These are phyloP conservation scores for Lophius piscatorius DNA, from an alignment of 2,113 vertebrate genomes.

Conservation along the genomic window DNA sequence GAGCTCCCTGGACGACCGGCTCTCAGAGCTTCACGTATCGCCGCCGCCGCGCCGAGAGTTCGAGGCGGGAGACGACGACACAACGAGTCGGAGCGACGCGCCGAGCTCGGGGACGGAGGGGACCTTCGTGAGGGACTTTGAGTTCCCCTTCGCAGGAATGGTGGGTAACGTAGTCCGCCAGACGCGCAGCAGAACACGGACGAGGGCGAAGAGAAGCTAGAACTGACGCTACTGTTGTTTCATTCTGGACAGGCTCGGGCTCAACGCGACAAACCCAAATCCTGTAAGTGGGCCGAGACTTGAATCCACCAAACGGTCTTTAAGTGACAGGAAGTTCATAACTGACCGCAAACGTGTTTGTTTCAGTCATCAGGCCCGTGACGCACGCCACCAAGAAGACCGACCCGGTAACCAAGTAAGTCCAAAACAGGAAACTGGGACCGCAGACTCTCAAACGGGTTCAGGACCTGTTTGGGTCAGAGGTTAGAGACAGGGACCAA, in stretches of 20 bases:
- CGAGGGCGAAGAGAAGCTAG: neutral
- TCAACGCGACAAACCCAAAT: conserved; percentile 74
- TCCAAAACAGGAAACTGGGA: neutral
- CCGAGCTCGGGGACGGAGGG: conserved; percentile 34
- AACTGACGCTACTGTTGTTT: neutral
- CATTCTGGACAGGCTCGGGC: conserved; percentile 53
- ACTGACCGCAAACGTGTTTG: neutral
- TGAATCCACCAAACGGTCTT: neutral
- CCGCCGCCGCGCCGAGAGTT: conserved; percentile 20
- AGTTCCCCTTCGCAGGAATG: conserved; percentile 62
- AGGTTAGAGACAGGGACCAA: too few relatives aligned
- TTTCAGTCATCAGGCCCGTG: conserved; percentile 80
- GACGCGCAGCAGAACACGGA: neutral
- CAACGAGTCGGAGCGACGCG: conserved; percentile 17
- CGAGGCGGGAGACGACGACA: conserved; percentile 49
- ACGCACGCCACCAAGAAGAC: conserved; percentile 76
- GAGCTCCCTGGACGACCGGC: conserved; percentile 66
- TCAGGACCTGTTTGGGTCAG: too few relatives aligned
- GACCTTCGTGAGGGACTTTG: conserved; percentile 53
- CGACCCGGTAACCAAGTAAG: conserved; percentile 82
- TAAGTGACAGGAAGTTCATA: too few relatives aligned
- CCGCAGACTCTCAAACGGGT: too few relatives aligned
- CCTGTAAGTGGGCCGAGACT: conserved; percentile 69
- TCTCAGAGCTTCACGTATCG: conserved; percentile 56
- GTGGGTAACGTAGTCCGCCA: conserved; percentile 51